phyloP scores from a whole-genome alignment of 2,113 vertebrate genomes.

The Nipponia nippon region DNA sequence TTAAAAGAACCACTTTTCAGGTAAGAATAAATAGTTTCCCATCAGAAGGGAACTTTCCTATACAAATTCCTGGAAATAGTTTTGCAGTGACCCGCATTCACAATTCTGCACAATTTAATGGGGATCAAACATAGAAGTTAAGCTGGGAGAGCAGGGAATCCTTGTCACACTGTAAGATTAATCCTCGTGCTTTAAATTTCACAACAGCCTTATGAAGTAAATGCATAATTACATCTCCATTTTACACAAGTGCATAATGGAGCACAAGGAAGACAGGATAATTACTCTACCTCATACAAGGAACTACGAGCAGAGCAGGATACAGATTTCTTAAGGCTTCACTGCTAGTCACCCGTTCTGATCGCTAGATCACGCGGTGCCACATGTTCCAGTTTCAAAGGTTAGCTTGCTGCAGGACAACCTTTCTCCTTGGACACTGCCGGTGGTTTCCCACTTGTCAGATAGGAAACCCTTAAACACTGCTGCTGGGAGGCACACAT shows the following conservation, averaged over 20 bases:
- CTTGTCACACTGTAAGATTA: not conserved
- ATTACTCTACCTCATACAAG: not conserved
- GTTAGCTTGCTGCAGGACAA: not conserved
- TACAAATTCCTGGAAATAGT: not conserved
- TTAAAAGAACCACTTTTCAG: not conserved
- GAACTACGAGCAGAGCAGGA: not conserved
- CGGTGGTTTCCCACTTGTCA: not conserved
- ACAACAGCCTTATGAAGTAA: not conserved
- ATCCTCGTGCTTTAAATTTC: not conserved
- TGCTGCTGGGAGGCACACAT: not conserved
- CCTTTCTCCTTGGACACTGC: not conserved
- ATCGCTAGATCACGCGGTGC: not conserved
- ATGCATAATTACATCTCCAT: not conserved
- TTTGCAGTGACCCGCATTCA: not conserved
- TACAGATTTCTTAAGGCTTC: not conserved
- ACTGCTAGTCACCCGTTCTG: not conserved
- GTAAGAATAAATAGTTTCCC: not conserved
- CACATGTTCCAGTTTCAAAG: not conserved
- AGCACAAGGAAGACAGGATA: not conserved
- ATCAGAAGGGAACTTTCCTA: not conserved
- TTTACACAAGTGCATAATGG: not conserved
- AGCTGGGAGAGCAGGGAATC: not conserved
- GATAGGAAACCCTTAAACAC: constrained; percentile 6
- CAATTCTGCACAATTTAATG: not conserved
- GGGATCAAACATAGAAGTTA: not conserved